These are phyloP conservation scores for Gallinago nigripennis DNA, from an alignment of 2,797 vertebrate genomes.

Conservation along the genomic window DNA sequence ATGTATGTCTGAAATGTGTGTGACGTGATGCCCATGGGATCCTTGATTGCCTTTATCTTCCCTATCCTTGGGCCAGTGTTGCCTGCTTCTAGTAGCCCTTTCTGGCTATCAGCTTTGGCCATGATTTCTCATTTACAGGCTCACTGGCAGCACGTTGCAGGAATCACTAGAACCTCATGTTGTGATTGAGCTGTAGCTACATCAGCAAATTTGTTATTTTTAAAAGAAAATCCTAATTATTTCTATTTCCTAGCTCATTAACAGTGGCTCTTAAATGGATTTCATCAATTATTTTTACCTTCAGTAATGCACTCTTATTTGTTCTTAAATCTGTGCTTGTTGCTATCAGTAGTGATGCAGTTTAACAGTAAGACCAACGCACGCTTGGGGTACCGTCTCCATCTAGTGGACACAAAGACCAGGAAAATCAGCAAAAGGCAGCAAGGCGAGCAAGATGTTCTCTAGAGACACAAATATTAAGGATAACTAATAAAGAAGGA, in stretches of 20 bases:
- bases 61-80: neutral
- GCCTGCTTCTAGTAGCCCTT: neutral
- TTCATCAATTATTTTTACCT: neutral
- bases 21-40: neutral
- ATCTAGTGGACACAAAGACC: conserved; percentile 9
- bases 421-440: neutral
- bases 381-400: neutral
- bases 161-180: neutral
- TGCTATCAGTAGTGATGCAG: no score
- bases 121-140: neutral
- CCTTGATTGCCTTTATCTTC: neutral
- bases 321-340: neutral
- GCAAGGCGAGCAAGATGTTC: neutral
- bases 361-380: neutral
- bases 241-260: neutral
- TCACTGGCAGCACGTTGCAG: fast-evolving
- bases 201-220: neutral
- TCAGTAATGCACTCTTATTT: neutral
- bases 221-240: neutral
- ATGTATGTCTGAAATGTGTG: fast-evolving
- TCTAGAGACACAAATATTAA: neutral
- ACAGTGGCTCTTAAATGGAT: neutral
- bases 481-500: neutral
- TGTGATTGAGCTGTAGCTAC: neutral
- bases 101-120: neutral